Percentiles rank a stretch among this genome's conserved stretches.
These are phyloP conservation scores for Scomberomorus guttatus DNA, from an alignment of 2,797 vertebrate species.

Conservation along the genomic window DNA sequence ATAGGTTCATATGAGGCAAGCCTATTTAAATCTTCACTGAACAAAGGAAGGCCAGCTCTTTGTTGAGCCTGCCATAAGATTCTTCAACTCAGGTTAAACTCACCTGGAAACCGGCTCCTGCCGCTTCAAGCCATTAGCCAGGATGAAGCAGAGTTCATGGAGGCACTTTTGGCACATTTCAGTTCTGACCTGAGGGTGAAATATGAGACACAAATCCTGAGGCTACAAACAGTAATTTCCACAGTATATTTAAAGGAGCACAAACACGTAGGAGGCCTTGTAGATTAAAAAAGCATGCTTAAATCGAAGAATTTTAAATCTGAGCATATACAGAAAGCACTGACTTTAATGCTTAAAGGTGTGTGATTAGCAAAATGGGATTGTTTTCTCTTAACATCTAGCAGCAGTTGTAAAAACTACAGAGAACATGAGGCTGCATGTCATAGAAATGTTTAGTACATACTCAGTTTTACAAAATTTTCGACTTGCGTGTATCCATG, in stretches of 20 bases:
- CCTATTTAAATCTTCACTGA: conserved; percentile 6
- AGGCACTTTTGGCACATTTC: conserved; percentile 59
- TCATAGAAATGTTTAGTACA: conserved; percentile 11
- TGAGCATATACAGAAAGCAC: conserved; percentile 12
- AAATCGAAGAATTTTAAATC: conserved; percentile 49
- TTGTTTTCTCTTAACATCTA: conserved; percentile 14
- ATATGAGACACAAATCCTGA: conserved; percentile 59
- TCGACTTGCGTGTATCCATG: not conserved
- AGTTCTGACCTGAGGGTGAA: conserved; percentile 60
- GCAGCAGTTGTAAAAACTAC: conserved; percentile 15
- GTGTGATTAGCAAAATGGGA: conserved; percentile 25
- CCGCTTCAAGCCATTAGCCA: conserved; percentile 55
- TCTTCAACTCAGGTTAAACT: conserved; percentile 47
- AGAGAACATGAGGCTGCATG: conserved; percentile 23
- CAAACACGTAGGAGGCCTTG: conserved; percentile 52
- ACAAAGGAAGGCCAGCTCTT: conserved; percentile 29
- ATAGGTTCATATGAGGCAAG: not conserved
- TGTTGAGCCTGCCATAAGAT: conserved; percentile 1
- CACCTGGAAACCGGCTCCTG: conserved; percentile 45
- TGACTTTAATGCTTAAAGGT: conserved; percentile 35
- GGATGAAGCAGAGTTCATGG: conserved; percentile 49
- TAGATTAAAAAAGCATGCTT: conserved; percentile 56
- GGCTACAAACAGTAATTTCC: conserved; percentile 67
- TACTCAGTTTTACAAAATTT: conserved; percentile 3
- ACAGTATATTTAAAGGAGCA: conserved; percentile 54